phyloP scores from a whole-genome alignment of 2,888 invertebrate species.

The Pheosia tremula region DNA sequence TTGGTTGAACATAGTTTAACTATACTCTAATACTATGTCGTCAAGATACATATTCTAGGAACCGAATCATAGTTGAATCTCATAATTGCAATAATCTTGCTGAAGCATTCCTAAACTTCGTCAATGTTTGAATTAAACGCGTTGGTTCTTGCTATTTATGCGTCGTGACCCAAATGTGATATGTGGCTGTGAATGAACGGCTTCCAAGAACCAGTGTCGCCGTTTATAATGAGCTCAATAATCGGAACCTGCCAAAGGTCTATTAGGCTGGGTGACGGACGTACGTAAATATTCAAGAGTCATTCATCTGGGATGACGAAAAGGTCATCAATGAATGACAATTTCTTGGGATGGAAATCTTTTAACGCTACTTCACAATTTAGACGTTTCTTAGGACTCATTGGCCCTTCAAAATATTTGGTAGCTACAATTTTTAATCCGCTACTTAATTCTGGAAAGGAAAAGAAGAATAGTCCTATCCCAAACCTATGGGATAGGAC shows the following conservation, averaged over 20 bases:
- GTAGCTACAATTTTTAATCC: too few species aligned
- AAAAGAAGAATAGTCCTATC: too few species aligned
- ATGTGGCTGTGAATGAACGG: conserved; percentile 41
- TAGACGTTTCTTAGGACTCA: too few species aligned
- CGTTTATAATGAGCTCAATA: conserved; percentile 11
- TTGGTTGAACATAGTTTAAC: too few species aligned
- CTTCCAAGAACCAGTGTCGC: conserved; percentile 35
- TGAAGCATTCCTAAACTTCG: conserved; percentile 20
- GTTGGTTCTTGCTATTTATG: conserved; percentile 30
- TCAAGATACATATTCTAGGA: too few species aligned
- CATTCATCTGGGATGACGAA: neutral
- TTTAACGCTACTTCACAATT: too few species aligned
- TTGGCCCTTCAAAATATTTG: too few species aligned
- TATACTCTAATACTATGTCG: too few species aligned
- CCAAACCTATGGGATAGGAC: too few species aligned
- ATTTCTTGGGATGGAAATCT: neutral
- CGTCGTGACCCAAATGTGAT: conserved; percentile 40
- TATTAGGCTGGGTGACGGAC: conserved; percentile 10
- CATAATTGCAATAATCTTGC: conserved; percentile 12
- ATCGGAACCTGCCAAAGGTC: conserved; percentile 24
- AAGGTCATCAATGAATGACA: neutral
- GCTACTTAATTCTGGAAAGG: too few species aligned
- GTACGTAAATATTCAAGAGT: conserved; percentile 1
- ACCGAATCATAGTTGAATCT: conserved; percentile 4
- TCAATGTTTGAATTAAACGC: conserved; percentile 21